Evolutionary conservation across 2,888 invertebrate species (phyloP).

Genomic region (Erebia epiphron): DNA sequence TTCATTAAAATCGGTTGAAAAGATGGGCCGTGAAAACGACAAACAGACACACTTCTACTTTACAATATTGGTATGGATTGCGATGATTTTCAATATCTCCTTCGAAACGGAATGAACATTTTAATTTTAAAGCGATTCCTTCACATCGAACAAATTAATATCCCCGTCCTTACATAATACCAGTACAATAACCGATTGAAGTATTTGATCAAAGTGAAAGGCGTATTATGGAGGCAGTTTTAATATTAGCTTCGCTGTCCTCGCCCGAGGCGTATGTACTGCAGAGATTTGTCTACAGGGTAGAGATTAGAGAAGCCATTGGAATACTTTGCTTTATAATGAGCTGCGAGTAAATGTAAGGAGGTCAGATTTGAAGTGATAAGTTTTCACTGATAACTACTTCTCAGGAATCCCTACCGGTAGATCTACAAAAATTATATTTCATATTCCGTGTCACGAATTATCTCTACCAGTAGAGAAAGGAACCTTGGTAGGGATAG

Average conservation of each 20-base stretch:
- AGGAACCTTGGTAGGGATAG: no score
- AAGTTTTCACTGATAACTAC: no score
- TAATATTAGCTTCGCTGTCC: constrained; percentile 26
- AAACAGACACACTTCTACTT: no score
- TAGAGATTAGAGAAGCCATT: background rate
- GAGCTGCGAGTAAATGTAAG: no score
- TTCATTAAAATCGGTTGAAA: no score
- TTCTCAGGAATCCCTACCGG: no score
- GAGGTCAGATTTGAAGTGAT: no score
- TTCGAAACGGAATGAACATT: background rate
- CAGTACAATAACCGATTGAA: constrained; percentile 12
- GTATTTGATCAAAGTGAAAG: constrained; percentile 30
- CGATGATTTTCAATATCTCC: background rate
- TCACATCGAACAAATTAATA: background rate
- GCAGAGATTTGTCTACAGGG: background rate
- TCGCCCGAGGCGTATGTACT: constrained; percentile 22
- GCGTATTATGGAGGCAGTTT: constrained; percentile 11
- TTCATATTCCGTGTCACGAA: no score
- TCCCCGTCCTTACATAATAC: background rate
- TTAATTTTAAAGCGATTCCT: background rate
- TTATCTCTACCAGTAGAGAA: no score
- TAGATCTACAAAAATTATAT: no score
- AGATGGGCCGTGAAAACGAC: no score
- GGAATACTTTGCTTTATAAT: background rate
- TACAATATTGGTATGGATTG: no score